Evolutionary conservation across 2,888 invertebrate genomes (phyloP), one percentile per base, ranked within the genome.

Genomic region (Steinernema scapterisci): DNA sequence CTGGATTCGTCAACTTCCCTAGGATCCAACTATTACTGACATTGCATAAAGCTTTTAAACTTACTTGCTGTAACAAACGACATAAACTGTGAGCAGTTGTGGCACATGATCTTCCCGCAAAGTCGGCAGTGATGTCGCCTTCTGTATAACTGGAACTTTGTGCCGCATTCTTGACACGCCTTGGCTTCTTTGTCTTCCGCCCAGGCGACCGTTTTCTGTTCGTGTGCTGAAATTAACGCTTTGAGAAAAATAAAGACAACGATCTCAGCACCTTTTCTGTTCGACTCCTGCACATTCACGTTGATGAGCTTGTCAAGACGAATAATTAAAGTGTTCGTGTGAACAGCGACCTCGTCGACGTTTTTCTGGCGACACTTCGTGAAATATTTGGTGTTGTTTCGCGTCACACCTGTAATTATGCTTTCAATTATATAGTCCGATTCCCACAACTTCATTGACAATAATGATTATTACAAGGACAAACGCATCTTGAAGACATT

Each of bases 251-350:
- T 44, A 11, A 44, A 7, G 45, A 44, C 45, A 16, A 44, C 72
- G n/a, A 16, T 31, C 25, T 1, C 51, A 51, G 43, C 16, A 87
- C 86, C 86, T 84, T 83, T 89, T 70, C 89, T 80, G 77, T 89
- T 89, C 3, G 48, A 3, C 5, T 48, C 48, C 3, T 82, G 75
- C 5, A 95, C 93, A 89, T 93, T 91, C 87, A 94, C 93, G 82
- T 92, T 91, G 45, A 97, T 91, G 76, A 99, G 90, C 88, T 95
- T 94, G 89, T 96, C 95, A 82, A 99, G 90, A 81, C 97, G 91
- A 87, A 97, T 95, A 71, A 97, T 91, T 74, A 97, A 89, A 89
- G 95, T 96, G 88, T 99, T 99, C 0, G 96, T 97, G 89, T 97
- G 95, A 11, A 94, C 92, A 0, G 95, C 94, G 87, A 93, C 93